These are phyloP conservation scores for Eupithecia centaureata DNA, from an alignment of 2,888 invertebrate species.

Conservation along the genomic window DNA sequence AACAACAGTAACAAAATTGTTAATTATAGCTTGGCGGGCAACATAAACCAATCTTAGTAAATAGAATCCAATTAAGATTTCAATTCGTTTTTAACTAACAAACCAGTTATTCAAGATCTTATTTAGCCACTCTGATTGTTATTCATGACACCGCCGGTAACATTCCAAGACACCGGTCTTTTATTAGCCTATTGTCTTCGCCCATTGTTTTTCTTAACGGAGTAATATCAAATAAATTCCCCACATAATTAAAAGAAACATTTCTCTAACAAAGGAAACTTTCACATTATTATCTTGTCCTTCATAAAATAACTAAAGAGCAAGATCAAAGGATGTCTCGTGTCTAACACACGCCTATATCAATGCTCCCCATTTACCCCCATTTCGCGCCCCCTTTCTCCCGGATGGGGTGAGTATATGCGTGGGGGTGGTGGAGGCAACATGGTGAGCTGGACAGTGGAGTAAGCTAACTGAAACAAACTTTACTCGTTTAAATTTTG, in stretches of 20 bases:
- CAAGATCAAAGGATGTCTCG: slow-evolving; percentile 63
- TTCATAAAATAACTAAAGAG: slow-evolving; percentile 57
- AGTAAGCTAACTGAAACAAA: slow-evolving; percentile 77
- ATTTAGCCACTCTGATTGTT: slow-evolving; percentile 23
- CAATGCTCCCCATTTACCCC: slow-evolving; percentile 50
- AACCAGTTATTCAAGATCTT: slow-evolving; percentile 28
- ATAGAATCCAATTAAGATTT: slow-evolving; percentile 29
- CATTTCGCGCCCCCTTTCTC: slow-evolving; percentile 34
- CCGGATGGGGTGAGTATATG: slow-evolving; percentile 25
- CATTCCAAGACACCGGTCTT: slow-evolving; percentile 24
- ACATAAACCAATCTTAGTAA: slow-evolving; percentile 18
- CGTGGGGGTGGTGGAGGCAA: slow-evolving; percentile 31
- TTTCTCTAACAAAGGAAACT: slow-evolving; percentile 43
- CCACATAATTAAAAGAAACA: slow-evolving; percentile 26
- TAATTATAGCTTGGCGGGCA: slow-evolving; percentile 17
- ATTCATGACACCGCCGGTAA: slow-evolving; percentile 20
- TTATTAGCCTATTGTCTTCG: slow-evolving; percentile 22
- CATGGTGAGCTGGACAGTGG: slow-evolving; percentile 65
- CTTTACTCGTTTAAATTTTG: slow-evolving; percentile 84
- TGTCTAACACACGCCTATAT: slow-evolving; percentile 67
- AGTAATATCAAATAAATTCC: slow-evolving; percentile 23
- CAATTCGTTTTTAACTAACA: slow-evolving; percentile 28
- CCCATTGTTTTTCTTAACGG: slow-evolving; percentile 25
- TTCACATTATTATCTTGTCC: slow-evolving; percentile 46
- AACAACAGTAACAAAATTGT: slow-evolving; percentile 5